These are phyloP conservation scores for Pipistrellus pygmaeus DNA, from an alignment of 2,797 vertebrate species.

Conservation along the genomic window DNA sequence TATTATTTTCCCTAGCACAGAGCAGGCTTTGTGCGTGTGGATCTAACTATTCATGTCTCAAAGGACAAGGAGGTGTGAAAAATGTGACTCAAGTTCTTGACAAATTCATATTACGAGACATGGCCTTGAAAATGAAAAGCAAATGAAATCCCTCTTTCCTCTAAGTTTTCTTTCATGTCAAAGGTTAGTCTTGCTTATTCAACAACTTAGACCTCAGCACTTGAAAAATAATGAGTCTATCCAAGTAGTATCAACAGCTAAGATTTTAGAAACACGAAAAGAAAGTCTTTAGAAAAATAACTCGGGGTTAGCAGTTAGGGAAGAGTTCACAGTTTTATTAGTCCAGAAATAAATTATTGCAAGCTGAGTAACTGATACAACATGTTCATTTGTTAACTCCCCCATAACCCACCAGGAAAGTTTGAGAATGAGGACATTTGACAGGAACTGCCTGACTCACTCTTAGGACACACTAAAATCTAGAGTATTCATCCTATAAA, in stretches of 20 bases:
- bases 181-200: conserved; percentile 69
- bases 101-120: conserved; percentile 64
- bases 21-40: conserved; percentile 73
- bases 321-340: conserved; percentile 62
- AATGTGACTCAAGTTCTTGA: conserved; percentile 61
- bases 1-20: conserved; percentile 72
- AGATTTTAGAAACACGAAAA: conserved; percentile 55
- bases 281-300: conserved; percentile 66
- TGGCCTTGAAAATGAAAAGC: conserved; percentile 57
- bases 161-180: conserved; percentile 64
- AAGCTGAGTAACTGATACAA: conserved; percentile 42
- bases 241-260: conserved; percentile 51
- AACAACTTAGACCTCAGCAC: conserved; percentile 64
- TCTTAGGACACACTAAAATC: conserved; percentile 60
- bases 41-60: conserved; percentile 82
- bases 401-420: conserved; percentile 21
- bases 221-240: conserved; percentile 53
- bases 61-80: conserved; percentile 75
- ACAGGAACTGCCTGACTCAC: conserved; percentile 5
- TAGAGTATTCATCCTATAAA: conserved; percentile 66
- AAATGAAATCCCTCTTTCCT: conserved; percentile 64
- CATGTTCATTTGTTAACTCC: conserved; percentile 50
- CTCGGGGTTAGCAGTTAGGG: conserved; percentile 5
- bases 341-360: conserved; percentile 61
- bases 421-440: conserved; percentile 63